Evolutionary conservation across 2,888 invertebrate species (phyloP).

Genomic region (Silvanus unidentatus): DNA sequence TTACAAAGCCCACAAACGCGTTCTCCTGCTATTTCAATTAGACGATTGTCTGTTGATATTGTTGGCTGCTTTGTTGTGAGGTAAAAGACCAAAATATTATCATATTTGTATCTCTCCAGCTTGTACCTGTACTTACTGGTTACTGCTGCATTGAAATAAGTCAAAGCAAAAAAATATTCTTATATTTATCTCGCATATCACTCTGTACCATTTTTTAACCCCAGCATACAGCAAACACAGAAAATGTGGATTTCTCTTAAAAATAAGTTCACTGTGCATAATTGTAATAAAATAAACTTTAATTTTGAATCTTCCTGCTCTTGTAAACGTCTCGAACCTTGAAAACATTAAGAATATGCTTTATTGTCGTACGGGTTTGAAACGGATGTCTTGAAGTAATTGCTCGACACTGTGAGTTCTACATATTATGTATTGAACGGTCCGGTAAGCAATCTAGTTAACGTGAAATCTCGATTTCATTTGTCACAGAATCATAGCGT

Average conservation of each 20-base stretch:
- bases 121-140: background rate
- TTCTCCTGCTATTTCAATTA: too few relatives aligned
- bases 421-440: slow-evolving; percentile 21
- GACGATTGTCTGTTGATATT: too few relatives aligned
- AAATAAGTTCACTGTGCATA: background rate
- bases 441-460: slow-evolving; percentile 34
- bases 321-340: slow-evolving; percentile 6
- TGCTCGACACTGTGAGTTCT: slow-evolving; percentile 6
- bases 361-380: slow-evolving; percentile 7
- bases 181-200: background rate
- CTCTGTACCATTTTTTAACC: too few relatives aligned
- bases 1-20: too few relatives aligned
- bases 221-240: too few relatives aligned
- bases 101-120: too few relatives aligned
- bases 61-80: too few relatives aligned
- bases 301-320: slow-evolving; percentile 6
- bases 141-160: too few relatives aligned
- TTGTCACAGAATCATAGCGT: slow-evolving; percentile 23
- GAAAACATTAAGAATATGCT: slow-evolving; percentile 6
- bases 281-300: slow-evolving; percentile 5
- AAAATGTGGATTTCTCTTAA: too few relatives aligned
- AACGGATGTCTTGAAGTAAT: slow-evolving; percentile 8
- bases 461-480: slow-evolving; percentile 29
- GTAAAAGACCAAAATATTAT: too few relatives aligned
- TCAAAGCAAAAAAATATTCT: background rate